phyloP scores from a whole-genome alignment of 2,797 vertebrate species.

The Odontamblyopus lacepedii region DNA sequence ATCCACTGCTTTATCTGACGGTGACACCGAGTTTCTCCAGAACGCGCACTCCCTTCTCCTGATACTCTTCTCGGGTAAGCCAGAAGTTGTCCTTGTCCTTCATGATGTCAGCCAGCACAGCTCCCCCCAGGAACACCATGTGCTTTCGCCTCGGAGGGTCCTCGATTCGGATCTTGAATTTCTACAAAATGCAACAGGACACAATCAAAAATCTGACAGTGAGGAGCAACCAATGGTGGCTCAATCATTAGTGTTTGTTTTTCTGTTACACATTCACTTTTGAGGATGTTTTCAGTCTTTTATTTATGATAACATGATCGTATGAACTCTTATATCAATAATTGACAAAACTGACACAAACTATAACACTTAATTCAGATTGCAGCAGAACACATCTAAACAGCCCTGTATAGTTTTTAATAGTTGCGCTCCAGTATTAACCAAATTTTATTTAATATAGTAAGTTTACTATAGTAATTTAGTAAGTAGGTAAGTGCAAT shows the following conservation, averaged over 20 bases:
- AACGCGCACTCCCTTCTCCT: slow-evolving; percentile 95
- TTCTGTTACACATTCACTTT: background rate
- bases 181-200: slow-evolving; percentile 56
- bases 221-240: background rate
- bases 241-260: background rate
- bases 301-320: background rate
- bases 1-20: slow-evolving; percentile 89
- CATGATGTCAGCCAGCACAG: slow-evolving; percentile 98
- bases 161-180: slow-evolving; percentile 85
- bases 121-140: slow-evolving; percentile 98
- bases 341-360: background rate
- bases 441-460: background rate
- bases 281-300: background rate
- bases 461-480: no score
- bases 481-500: background rate
- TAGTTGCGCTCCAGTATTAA: background rate
- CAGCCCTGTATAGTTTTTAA: background rate
- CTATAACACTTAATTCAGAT: background rate
- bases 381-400: background rate
- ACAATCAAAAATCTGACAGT: slow-evolving; percentile 21
- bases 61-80: slow-evolving; percentile 97
- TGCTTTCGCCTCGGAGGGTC: slow-evolving; percentile 90
- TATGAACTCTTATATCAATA: background rate
- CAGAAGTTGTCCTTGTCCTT: slow-evolving; percentile 99
- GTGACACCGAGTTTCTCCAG: slow-evolving; percentile 99